These are phyloP conservation scores for Isoperla grammatica DNA, from an alignment of 2,888 invertebrate species.

Conservation along the genomic window DNA sequence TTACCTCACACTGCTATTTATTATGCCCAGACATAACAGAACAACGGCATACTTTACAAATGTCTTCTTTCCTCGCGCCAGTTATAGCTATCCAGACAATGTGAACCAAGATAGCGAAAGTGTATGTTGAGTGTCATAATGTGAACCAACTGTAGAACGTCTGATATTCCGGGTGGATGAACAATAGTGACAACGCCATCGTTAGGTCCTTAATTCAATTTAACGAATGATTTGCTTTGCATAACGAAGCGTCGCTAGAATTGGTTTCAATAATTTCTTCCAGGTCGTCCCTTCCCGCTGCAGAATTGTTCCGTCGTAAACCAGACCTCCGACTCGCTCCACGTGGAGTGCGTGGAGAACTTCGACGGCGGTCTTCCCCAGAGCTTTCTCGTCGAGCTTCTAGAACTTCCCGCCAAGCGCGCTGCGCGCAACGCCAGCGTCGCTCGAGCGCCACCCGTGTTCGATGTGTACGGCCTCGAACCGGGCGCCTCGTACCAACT, in stretches of 20 bases:
- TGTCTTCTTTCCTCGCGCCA: too few relatives aligned
- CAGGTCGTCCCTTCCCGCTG: conserved; percentile 83
- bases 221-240: too few relatives aligned
- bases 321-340: conserved; percentile 73
- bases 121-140: too few relatives aligned
- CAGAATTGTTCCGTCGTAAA: conserved; percentile 86
- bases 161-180: too few relatives aligned
- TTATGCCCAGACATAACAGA: too few relatives aligned
- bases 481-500: conserved; percentile 70
- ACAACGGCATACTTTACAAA: too few relatives aligned
- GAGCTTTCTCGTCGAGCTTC: conserved; percentile 74
- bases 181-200: too few relatives aligned
- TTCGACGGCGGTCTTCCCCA: conserved; percentile 86
- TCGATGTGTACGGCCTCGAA: conserved; percentile 63
- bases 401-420: conserved; percentile 63
- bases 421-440: conserved; percentile 59
- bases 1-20: too few relatives aligned
- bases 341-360: conserved; percentile 81
- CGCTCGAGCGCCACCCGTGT: conserved; percentile 58
- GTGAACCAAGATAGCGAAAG: too few relatives aligned
- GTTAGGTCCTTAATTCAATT: too few relatives aligned
- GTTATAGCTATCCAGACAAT: too few relatives aligned
- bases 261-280: neutral
- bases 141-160: too few relatives aligned
- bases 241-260: neutral